These are phyloP conservation scores for Aurelia aurita DNA, from an alignment of 30 jellyfish, hydroid and myxozoan species.

Conservation along the genomic window DNA sequence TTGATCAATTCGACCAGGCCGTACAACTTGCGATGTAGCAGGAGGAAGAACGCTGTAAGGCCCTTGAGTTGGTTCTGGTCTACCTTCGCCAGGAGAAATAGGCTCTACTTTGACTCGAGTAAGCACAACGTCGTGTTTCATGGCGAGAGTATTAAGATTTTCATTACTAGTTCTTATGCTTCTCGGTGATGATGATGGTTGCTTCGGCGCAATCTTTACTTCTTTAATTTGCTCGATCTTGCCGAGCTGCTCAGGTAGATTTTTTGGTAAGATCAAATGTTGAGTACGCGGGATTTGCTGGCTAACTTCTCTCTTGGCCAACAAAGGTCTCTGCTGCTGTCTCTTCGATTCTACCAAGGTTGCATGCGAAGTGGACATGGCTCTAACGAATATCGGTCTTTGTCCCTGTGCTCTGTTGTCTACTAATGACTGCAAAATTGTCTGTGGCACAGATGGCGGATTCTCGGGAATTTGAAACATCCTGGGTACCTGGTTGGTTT, in stretches of 20 bases:
- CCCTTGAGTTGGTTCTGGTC: conserved; percentile 3
- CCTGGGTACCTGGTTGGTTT: neutral
- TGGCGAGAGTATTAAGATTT: no score
- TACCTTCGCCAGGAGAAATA: conserved; percentile 21
- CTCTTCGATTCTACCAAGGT: neutral
- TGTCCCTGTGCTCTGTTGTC: conserved; percentile 3
- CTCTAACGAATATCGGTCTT: conserved; percentile 21
- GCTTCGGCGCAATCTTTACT: conserved; percentile 18
- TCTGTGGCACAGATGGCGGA: no score
- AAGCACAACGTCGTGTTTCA: neutral
- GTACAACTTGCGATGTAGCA: no score
- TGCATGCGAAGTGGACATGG: conserved; percentile 8
- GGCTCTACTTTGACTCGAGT: conserved; percentile 36
- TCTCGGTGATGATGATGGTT: neutral
- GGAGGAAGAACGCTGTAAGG: neutral
- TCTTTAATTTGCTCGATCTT: conserved; percentile 39
- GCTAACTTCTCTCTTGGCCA: neutral
- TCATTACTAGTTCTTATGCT: neutral
- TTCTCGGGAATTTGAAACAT: no score
- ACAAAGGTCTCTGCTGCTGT: conserved; percentile 24
- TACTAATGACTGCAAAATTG: neutral
- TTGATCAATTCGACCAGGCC: no score
- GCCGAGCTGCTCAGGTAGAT: conserved; percentile 20
- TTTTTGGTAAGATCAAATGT: conserved; percentile 50
- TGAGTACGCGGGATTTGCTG: conserved; percentile 37